Evolutionary conservation across 2,113 vertebrate genomes (phyloP), one percentile per base, ranked within the genome.

Genomic region (Neodontobutis hainanensis): DNA sequence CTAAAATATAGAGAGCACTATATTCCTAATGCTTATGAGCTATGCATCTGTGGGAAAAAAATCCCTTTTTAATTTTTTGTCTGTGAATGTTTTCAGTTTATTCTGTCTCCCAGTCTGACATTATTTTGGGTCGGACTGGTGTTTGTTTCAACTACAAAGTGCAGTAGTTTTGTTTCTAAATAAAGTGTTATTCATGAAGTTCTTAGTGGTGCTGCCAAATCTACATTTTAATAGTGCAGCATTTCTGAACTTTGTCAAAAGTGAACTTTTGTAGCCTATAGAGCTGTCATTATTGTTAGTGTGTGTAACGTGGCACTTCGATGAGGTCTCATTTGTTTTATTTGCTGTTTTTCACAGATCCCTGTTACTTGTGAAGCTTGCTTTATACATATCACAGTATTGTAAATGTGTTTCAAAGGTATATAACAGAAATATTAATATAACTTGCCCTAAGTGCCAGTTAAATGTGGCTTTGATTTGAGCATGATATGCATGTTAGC

Each of bases 271-370:
- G n/a, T n/a, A 27, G 19, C 19, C 19, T 75, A 32, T 55, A 69
- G 74, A 84, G 61, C 44, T 68, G 62, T 77, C 81, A 65, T 74
- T 61, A 58, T 49, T 65, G 38, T 73, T 75, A 14, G 15, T 67
- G 59, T 45, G 45, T 61, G 63, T 67, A 75, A 27, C 36, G 67
- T 70, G 44, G 63, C 68, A 78, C 64, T 51, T 61, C 61, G 68
- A 72, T 75, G 66, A 77, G 68, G 42, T 68, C 68, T 81, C 35
- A 53, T 89, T 91, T 85, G 12, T 65, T 48, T 64, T 59, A 46
- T 65, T 85, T 73, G 75, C 84, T 85, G 61, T 84, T 88, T 88
- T 90, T 84, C 85, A 87, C 82, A 78, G 75, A 68, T 70, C 85
- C 16, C 47, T 76, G 50, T 61, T 35, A n/a, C 69, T 62, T 70